Base-by-base conservation (phyloP, 2,113 vertebrate species). In the Pseudorasbora parva region DNA sequence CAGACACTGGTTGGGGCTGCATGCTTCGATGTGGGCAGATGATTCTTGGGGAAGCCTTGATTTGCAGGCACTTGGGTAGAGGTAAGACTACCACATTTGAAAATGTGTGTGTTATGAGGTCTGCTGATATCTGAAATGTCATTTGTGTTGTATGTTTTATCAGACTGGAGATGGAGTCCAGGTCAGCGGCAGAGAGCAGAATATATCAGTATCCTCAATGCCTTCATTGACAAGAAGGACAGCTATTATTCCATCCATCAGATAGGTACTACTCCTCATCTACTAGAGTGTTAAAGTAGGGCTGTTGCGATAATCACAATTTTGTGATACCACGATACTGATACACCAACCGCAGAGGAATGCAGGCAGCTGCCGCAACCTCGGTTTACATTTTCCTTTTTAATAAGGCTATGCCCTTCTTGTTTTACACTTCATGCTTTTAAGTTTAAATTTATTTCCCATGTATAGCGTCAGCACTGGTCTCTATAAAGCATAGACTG, bases 1-100 rank as follows among this genome's bases (percentile, higher is more conserved):
- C 97, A 2, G 98, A 99, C 80, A 97, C 97, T 0, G 98, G 98
- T 90, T 99, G 98, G 98, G 98, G 98, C 69, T 99, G 98, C 81
- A 99, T 99, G 98, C 90, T 99, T 83, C 96, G 98, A 41, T 99
- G 98, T 56, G 98, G 98, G 45, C 98, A 99, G 96, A 99, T 99
- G 98, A 98, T 99, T 90, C 96, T 99, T 1, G 97, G 95, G 12
- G 96, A 99, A 87, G 98, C 98, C 51, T 92, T 99, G 90, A 84
- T 98, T 86, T 97, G 95, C 88, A 93, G 94, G 85, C 98, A 99
- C 85, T 87, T 99, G 90, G 96, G 97, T 84, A 94, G 97, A 95
- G 98, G 98, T 99, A 92, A 92, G 93, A 77, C 57, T 27, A 11
- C 3, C 3, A 37, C 43, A 56, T 23, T 73, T 8, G 14, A 37